Conservation (phyloP, 2,113 vertebrate genomes). For the Brachyistius frenatus region DNA sequence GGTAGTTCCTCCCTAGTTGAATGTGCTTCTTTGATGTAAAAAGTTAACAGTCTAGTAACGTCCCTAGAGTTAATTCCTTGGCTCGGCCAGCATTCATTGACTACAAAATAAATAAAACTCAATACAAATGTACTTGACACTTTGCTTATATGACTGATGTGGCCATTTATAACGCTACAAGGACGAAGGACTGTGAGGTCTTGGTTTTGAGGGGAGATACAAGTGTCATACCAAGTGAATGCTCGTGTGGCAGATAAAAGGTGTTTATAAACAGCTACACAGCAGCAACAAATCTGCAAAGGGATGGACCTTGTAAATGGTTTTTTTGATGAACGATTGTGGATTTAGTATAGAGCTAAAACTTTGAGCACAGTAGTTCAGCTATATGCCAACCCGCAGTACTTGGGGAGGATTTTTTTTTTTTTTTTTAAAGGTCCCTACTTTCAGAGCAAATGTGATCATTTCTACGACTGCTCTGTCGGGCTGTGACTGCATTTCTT, state of each 20-base stretch:
- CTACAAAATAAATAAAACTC: not conserved
- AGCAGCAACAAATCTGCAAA: slow-evolving; percentile 64
- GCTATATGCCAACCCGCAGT: slow-evolving; percentile 44
- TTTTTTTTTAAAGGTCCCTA: slow-evolving; percentile 12
- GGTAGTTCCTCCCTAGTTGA: not conserved
- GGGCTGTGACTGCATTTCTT: slow-evolving; percentile 38
- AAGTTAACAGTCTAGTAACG: not conserved
- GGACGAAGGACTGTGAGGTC: slow-evolving; percentile 57
- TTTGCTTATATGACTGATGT: slow-evolving; percentile 36
- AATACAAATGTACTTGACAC: slow-evolving; percentile 25
- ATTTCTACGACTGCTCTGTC: not conserved
- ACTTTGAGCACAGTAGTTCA: slow-evolving; percentile 77
- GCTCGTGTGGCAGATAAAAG: slow-evolving; percentile 18
- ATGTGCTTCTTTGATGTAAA: slow-evolving; percentile 5
- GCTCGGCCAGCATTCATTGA: not conserved
- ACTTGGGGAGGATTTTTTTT: slow-evolving; percentile 15
- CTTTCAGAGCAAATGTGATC: slow-evolving; percentile 2
- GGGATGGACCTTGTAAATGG: slow-evolving; percentile 41
- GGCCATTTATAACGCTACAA: slow-evolving; percentile 62
- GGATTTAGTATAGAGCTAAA: slow-evolving; percentile 68
- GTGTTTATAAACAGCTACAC: slow-evolving; percentile 1
- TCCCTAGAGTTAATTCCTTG: not conserved
- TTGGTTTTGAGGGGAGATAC: slow-evolving; percentile 74
- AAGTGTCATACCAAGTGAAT: slow-evolving; percentile 66
- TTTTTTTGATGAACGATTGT: slow-evolving; percentile 57